Percentiles rank a stretch among this genome's conserved stretches.
phyloP scores from a whole-genome alignment of 2,888 invertebrate genomes.

The Schizaphis graminum region DNA sequence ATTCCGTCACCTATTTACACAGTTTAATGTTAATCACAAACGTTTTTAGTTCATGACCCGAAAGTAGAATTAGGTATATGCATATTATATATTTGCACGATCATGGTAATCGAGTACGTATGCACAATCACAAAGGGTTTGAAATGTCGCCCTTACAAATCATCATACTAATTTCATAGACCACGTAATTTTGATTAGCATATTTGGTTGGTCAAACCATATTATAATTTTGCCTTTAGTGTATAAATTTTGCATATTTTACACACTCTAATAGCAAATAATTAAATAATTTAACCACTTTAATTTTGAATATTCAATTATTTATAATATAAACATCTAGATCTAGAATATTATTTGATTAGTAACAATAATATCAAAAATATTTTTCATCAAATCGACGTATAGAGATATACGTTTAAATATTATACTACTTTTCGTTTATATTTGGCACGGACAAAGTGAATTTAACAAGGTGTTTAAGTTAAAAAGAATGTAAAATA shows the following conservation, averaged over 20 bases:
- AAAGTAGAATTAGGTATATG: background rate
- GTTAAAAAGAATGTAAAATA: background rate
- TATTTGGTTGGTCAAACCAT: conserved; percentile 4
- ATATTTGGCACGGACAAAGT: background rate
- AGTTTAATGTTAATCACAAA: background rate
- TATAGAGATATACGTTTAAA: background rate
- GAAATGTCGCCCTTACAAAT: background rate
- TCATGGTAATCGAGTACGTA: background rate
- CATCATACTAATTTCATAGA: background rate
- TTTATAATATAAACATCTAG: background rate
- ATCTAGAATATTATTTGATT: background rate
- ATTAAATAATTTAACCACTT: background rate
- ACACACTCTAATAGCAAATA: background rate
- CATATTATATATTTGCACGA: background rate
- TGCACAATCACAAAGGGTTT: background rate
- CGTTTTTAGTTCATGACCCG: background rate
- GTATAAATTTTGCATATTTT: background rate
- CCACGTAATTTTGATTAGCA: background rate
- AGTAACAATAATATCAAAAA: background rate
- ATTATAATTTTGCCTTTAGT: background rate
- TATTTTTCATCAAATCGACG: background rate
- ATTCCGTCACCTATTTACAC: background rate
- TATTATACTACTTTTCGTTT: background rate
- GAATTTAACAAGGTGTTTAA: background rate
- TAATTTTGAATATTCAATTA: background rate